Evolutionary conservation across 2,888 invertebrate genomes (phyloP), one percentile per base, ranked within the genome.

Genomic region (Epistrophe grossulariae): DNA sequence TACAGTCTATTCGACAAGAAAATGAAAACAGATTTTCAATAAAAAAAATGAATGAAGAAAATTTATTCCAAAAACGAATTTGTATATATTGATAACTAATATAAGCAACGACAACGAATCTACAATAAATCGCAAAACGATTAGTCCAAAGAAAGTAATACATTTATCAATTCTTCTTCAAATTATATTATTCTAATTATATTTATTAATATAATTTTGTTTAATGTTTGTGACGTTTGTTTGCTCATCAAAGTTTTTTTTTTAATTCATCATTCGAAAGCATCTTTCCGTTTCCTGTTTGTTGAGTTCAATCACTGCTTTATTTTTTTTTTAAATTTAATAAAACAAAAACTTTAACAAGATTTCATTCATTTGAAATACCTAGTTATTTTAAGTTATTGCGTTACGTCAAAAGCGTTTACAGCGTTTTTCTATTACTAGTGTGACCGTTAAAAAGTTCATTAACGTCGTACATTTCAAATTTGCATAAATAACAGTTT

Each of bases 81-180:
- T 92, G 81, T 92, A 92, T 91, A 90, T 89, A 83, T 55, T 40
- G 24, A n/a, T 68, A 15, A 38, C 15, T 35, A 31, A 48, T n/a
- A 45, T 70, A 70, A 40, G 38, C 83, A 80, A 84, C 88, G 84
- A 88, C 68, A 77, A 77, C 76, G 87, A 83, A 72, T 66, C 79
- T 62, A 76, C 59, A 66, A 38, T 11, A 64, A 85, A 70, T 64
- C 81, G 57, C n/a, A n/a, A 82, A 73, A 76, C 60, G 79, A 87
- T 70, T 76, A 57, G 74, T 79, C 68, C 78, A 68, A 82, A 72
- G 52, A 87, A 87, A 87, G 87, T 87, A 87, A 87, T 82, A 24
- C 73, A 77, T 68, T 62, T 24, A 79, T 70, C 57, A 52, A 48
- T 78, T 66, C 11, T 59, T 74, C 38, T 78, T 79, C 43, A 73